Percentiles rank a stretch among this genome's conserved stretches.
Conservation (phyloP, 1,140 invertebrate genomes). For the Orchesella cincta region DNA sequence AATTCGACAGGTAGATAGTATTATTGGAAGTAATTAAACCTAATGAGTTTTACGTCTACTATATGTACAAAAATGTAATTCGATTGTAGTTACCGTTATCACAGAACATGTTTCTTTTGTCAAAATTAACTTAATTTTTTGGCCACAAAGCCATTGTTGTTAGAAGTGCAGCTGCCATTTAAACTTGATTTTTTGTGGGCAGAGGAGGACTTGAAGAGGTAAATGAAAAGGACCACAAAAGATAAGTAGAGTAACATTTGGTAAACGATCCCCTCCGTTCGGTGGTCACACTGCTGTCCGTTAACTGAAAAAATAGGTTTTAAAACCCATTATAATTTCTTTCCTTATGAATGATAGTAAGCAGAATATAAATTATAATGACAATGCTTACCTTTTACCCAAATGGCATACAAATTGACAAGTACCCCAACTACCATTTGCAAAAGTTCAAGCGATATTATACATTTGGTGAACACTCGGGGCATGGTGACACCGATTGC, state of each 20-base stretch:
- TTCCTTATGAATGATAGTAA: too few species aligned
- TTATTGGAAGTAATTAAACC: too few species aligned
- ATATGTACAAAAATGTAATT: too few species aligned
- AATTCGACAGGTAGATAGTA: too few species aligned
- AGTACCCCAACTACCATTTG: slow-evolving; percentile 40
- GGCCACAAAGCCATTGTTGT: too few species aligned
- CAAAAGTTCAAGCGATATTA: slow-evolving; percentile 25
- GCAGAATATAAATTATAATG: slow-evolving; percentile 62
- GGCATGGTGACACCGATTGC: slow-evolving; percentile 67
- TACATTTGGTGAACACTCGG: slow-evolving; percentile 12
- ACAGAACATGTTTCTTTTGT: too few species aligned
- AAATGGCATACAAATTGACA: slow-evolving; percentile 31
- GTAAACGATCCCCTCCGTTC: neutral
- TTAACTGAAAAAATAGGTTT: neutral
- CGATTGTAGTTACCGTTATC: too few species aligned
- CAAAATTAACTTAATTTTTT: too few species aligned
- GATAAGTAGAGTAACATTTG: neutral
- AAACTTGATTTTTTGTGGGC: neutral
- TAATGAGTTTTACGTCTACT: too few species aligned
- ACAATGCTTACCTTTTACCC: slow-evolving; percentile 15
- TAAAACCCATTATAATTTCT: neutral
- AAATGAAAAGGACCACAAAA: slow-evolving; percentile 5
- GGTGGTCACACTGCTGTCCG: neutral
- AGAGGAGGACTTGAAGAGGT: slow-evolving; percentile 1
- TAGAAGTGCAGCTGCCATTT: neutral